Conservation (phyloP, 1,140 invertebrate genomes). For the Platorchestia sp. region DNA sequence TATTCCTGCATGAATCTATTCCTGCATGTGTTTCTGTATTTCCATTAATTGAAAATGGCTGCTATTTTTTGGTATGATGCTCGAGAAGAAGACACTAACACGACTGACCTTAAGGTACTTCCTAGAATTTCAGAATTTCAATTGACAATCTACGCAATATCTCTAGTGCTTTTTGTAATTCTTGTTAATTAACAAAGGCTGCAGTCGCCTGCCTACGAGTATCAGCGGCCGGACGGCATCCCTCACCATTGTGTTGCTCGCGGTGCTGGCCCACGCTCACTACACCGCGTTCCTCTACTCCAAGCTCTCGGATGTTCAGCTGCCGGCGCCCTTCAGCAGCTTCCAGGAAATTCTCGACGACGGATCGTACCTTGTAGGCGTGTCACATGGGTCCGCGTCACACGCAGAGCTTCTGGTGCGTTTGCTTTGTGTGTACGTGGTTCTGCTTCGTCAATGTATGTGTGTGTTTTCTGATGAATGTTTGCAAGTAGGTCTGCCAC, state of each 20-base stretch:
- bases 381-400: background rate
- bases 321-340: background rate
- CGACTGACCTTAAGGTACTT: too few species aligned
- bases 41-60: too few species aligned
- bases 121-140: too few species aligned
- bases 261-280: background rate
- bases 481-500: too few species aligned
- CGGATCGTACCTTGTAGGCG: background rate
- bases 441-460: too few species aligned
- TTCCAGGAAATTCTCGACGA: constrained; percentile 5
- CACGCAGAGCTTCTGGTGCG: background rate
- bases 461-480: too few species aligned
- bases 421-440: background rate
- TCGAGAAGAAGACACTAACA: too few species aligned
- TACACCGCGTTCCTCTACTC: background rate
- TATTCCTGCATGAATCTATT: too few species aligned
- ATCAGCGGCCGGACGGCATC: background rate
- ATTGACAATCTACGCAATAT: background rate
- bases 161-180: background rate
- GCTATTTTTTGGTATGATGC: too few species aligned
- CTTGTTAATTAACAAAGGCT: background rate
- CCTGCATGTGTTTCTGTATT: too few species aligned
- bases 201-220: background rate
- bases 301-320: constrained; percentile 2
- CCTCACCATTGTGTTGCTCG: background rate